These are phyloP conservation scores for Drosophila paucipuncta DNA, from an alignment of 2,888 invertebrate genomes.

Conservation along the genomic window DNA sequence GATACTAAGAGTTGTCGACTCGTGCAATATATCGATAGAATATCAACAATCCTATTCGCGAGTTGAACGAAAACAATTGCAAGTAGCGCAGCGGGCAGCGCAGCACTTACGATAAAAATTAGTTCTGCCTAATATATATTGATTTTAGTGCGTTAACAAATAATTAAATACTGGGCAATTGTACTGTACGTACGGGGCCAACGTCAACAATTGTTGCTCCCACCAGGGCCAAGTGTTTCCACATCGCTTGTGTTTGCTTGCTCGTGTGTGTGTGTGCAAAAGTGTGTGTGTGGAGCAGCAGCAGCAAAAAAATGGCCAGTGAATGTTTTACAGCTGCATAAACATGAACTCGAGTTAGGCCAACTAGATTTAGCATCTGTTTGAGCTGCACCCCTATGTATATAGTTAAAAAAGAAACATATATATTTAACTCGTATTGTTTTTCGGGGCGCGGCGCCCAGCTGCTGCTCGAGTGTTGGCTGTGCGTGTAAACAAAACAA, in stretches of 20 bases:
- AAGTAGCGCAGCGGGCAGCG: slow-evolving; percentile 50
- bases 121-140: slow-evolving; percentile 41
- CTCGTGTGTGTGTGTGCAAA: slow-evolving; percentile 34
- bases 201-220: slow-evolving; percentile 51
- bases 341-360: slow-evolving; percentile 53
- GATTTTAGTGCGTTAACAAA: slow-evolving; percentile 51
- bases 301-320: slow-evolving; percentile 54
- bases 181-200: slow-evolving; percentile 21
- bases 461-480: slow-evolving; percentile 41
- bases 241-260: slow-evolving; percentile 35
- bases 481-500: slow-evolving; percentile 68
- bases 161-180: slow-evolving; percentile 8
- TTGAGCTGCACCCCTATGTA: slow-evolving; percentile 25
- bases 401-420: neutral
- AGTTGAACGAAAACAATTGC: slow-evolving; percentile 58
- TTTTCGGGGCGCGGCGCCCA: slow-evolving; percentile 53
- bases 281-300: slow-evolving; percentile 46
- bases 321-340: slow-evolving; percentile 56
- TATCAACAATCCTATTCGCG: slow-evolving; percentile 54
- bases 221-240: slow-evolving; percentile 41
- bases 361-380: slow-evolving; percentile 49
- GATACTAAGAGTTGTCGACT: slow-evolving; percentile 8
- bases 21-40: slow-evolving; percentile 36
- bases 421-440: slow-evolving; percentile 31
- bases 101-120: slow-evolving; percentile 28